Base-by-base conservation (phyloP, 2,888 invertebrate genomes). In the Apodemia zela region DNA sequence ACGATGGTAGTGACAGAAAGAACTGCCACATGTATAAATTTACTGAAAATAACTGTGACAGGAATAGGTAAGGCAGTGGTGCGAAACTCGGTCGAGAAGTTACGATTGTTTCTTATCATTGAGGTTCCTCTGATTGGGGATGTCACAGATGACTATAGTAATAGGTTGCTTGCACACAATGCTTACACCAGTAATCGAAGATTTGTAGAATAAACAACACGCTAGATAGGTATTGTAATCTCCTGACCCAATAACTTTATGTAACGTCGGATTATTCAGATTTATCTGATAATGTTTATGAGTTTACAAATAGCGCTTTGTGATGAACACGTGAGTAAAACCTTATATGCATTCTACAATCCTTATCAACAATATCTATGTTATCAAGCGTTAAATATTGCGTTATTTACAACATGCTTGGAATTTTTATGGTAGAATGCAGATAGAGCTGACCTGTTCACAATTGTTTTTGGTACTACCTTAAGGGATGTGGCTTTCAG, bases 271-370 rank as follows among this genome's bases (percentile, higher is more conserved):
- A 13, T 54, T 54, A 54, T 25, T 25, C 6, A 13, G 54, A 21
- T 51, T 51, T 51, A 54, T 54, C 54, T 21, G 54, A 54, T 54
- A 54, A 54, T 6, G 21, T 54, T 51, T 51, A 51, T 18, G 21
- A 51, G 54, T 25, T 15, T 7, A 18, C 25, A 54, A n/a, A 45
- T 45, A 54, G 15, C 21, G 13, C 38, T 49, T 49, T 49, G 49
- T 54, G 54, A 54, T 54, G 54, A 54, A 54, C 15, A 21, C 54
- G 13, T 54, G 54, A 51, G 21, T 25, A n/a, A 54, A 25, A 54
- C 25, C 25, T 21, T 21, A 21, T 15, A 25, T 54, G 54, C 25
- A 25, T 54, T 54, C 49, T 49, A 18, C 25, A 54, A 54, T 25
- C 25, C 54, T 54, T 54, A 54, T 54, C 54, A 51, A 21, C 47